Evolutionary conservation across 2,113 vertebrate species (phyloP), one percentile per base, ranked within the genome.

Genomic region (Microcebus tavaratra): DNA sequence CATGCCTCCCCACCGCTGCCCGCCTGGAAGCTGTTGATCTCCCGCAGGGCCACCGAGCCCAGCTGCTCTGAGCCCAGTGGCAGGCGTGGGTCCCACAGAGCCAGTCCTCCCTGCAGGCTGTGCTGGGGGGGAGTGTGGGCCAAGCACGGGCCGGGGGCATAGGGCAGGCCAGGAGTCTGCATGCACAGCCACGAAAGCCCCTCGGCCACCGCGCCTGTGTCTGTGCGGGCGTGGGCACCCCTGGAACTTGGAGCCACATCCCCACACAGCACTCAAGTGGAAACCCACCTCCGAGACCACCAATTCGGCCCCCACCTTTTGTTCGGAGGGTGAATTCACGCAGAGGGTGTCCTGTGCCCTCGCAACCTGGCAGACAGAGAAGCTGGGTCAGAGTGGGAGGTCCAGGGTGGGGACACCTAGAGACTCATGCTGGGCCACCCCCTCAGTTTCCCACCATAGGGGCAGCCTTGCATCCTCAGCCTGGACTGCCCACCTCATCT

Each of bases 41-140:
- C 96, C 79, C 48, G 76, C 75, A 31, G 91, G 76, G 88, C 67
- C 0, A 0, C 94, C 94, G 95, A 8, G 87, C 68, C 63, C 94
- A 97, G 97, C 94, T 97, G 95, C 80, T 96, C 87, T 34, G 83
- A 97, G 48, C 90, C 80, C 75, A 67, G 89, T 13, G 9, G 80
- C 79, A 53, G 83, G 67, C 7, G 3, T 13, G 31, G 39, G 75
- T 61, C 83, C 87, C 73, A n/a, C 94, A 29, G 83, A 97, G 89
- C 68, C 13, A 31, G 45, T 70, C 65, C 48, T 75, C 67, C 90
- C 48, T 15, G 0, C 13, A 1, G 39, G 34, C 59, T 57, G 70
- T 23, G 53, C 73, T 17, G 34, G 68, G 61, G 57, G 34, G 68
- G 82, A 90, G 76, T 5, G 3, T 36, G 67, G 55, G 55, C 70